phyloP scores from a whole-genome alignment of 2,888 invertebrate genomes.

The Lasioglossum figueresi region DNA sequence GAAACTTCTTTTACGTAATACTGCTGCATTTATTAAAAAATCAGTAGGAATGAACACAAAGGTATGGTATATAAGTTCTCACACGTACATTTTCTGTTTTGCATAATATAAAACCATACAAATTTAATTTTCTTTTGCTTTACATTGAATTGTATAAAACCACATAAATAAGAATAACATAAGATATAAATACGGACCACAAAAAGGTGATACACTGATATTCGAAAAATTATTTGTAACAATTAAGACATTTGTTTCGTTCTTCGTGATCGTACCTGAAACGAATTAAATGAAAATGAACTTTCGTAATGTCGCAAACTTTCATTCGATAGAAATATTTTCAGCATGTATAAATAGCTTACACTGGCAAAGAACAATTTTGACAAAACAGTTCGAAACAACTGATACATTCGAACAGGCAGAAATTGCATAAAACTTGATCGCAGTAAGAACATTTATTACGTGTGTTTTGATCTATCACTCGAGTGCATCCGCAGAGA shows the following conservation, averaged over 20 bases:
- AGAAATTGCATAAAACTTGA: slow-evolving; percentile 72
- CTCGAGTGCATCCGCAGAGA: slow-evolving; percentile 69
- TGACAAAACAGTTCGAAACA: slow-evolving; percentile 75
- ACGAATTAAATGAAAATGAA: slow-evolving; percentile 41
- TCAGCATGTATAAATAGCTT: slow-evolving; percentile 46
- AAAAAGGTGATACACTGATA: slow-evolving; percentile 21
- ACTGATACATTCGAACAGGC: slow-evolving; percentile 69
- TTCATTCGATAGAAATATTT: background rate
- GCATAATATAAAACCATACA: background rate
- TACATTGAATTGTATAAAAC: slow-evolving; percentile 5
- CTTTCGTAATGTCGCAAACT: background rate
- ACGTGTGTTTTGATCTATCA: slow-evolving; percentile 62
- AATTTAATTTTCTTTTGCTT: background rate
- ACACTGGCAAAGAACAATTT: slow-evolving; percentile 76
- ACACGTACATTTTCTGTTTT: background rate
- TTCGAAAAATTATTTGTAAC: slow-evolving; percentile 69
- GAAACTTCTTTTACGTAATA: background rate
- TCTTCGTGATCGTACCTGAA: slow-evolving; percentile 75
- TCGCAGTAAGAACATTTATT: slow-evolving; percentile 76
- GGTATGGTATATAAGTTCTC: background rate
- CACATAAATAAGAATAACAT: slow-evolving; percentile 4
- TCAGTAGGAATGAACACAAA: background rate
- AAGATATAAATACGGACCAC: slow-evolving; percentile 40
- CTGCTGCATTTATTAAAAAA: background rate
- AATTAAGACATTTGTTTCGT: slow-evolving; percentile 73